Evolutionary conservation across 2,797 vertebrate species (phyloP).

Genomic region (Neoniphon sammara): DNA sequence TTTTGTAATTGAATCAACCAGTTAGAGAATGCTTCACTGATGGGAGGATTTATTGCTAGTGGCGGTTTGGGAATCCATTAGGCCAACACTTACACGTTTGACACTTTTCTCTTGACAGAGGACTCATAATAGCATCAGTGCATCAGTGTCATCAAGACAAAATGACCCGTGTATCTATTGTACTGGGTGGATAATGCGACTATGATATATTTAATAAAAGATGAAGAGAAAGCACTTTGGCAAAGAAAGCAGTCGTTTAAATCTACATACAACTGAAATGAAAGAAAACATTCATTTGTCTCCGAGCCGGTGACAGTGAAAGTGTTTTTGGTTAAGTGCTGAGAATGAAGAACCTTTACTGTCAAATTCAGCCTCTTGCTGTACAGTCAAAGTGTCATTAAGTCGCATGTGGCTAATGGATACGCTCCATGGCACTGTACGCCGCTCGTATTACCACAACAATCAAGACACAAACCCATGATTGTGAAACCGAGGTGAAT

Average conservation of each 20-base stretch:
- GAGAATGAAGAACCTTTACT: conserved; percentile 20
- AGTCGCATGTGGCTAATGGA: conserved; percentile 12
- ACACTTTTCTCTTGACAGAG: background rate
- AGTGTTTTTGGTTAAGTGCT: background rate
- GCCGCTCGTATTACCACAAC: background rate
- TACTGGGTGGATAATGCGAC: background rate
- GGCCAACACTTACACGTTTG: background rate
- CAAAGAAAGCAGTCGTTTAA: no score
- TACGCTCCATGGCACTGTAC: background rate
- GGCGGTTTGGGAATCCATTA: background rate
- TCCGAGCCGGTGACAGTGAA: no score
- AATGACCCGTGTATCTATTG: background rate
- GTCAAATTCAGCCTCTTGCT: conserved; percentile 25
- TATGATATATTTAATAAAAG: background rate
- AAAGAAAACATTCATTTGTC: no score
- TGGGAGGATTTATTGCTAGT: background rate
- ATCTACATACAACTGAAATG: no score
- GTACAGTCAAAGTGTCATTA: conserved; percentile 7
- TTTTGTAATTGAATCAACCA: conserved; percentile 17
- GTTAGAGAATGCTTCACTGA: background rate
- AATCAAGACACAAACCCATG: conserved; percentile 27
- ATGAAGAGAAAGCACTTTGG: background rate
- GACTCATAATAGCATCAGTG: background rate
- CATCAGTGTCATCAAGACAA: no score
- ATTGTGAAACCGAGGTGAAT: conserved; percentile 36